Conservation (phyloP, 2,888 invertebrate genomes). For the Mesorhabditis spiculigera region DNA sequence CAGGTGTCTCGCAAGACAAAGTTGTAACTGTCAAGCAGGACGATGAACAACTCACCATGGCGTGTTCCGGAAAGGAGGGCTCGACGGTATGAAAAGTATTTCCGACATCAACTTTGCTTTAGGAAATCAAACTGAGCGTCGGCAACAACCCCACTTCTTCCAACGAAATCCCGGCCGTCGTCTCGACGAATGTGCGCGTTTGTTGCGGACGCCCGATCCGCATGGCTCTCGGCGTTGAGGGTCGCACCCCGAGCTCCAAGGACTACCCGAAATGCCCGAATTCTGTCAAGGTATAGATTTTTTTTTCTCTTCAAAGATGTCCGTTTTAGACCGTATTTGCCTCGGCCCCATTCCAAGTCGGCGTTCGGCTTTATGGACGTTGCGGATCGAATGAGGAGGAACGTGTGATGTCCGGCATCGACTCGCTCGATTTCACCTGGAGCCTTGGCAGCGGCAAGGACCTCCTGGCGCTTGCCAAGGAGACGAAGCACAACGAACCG, state of each 20-base stretch:
- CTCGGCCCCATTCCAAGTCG: conserved; percentile 13
- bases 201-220: conserved; percentile 43
- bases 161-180: conserved; percentile 37
- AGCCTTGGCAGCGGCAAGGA: background rate
- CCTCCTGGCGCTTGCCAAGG: background rate
- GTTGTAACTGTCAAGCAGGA: no score
- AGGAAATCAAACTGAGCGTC: conserved; percentile 27
- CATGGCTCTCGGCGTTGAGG: conserved; percentile 23
- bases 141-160: conserved; percentile 39
- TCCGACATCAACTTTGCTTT: conserved; percentile 7
- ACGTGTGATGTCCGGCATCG: background rate
- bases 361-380: conserved; percentile 16
- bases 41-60: no score
- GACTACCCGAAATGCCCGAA: background rate
- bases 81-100: no score
- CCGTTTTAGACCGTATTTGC: conserved; percentile 18
- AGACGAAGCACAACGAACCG: no score
- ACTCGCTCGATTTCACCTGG: background rate
- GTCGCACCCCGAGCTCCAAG: background rate
- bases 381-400: conserved; percentile 15
- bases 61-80: no score
- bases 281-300: background rate
- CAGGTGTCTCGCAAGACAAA: no score
- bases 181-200: conserved; percentile 23
- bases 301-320: background rate